Conservation (phyloP, 2,797 vertebrate genomes). For the Sebastiscus tertius region DNA sequence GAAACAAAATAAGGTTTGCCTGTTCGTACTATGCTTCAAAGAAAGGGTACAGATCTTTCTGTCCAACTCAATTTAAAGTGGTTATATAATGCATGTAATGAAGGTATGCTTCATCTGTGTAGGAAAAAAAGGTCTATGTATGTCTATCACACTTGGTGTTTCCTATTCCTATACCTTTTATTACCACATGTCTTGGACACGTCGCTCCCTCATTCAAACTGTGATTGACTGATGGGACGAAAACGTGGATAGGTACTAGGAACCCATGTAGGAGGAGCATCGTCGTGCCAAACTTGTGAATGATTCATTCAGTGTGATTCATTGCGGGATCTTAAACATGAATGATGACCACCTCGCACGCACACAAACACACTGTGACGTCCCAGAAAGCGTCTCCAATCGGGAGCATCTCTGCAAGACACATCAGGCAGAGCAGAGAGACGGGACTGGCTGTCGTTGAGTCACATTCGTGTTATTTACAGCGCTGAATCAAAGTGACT, state of each 20-base stretch:
- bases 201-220: background rate
- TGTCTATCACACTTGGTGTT: background rate
- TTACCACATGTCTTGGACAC: background rate
- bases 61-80: background rate
- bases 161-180: background rate
- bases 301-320: slow-evolving; percentile 73
- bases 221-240: background rate
- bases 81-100: background rate
- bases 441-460: background rate
- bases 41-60: background rate
- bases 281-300: slow-evolving; percentile 48
- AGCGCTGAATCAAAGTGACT: background rate
- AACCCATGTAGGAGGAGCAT: slow-evolving; percentile 54
- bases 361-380: background rate
- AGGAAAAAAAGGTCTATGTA: background rate
- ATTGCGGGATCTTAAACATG: slow-evolving; percentile 45
- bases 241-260: slow-evolving; percentile 11
- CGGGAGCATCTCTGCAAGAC: background rate
- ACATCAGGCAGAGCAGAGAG: background rate
- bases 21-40: background rate
- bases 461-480: background rate
- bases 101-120: background rate
- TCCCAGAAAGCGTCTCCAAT: slow-evolving; percentile 7
- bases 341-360: slow-evolving; percentile 26
- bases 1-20: background rate